Conservation (phyloP, 2,113 vertebrate genomes). For the Tringa solitaria region DNA sequence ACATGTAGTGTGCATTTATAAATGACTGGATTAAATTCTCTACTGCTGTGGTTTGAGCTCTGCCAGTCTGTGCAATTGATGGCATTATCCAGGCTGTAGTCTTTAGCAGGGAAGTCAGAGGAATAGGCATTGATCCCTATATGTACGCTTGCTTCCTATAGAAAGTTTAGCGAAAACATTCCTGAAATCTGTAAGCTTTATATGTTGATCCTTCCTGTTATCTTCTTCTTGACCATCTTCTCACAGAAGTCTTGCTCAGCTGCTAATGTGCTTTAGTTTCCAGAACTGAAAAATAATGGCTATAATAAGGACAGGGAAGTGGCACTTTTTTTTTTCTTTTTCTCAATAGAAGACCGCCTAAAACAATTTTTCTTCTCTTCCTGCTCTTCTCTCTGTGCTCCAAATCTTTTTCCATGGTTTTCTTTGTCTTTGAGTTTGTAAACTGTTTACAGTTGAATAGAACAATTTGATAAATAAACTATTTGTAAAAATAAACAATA, state of each 20-base stretch:
- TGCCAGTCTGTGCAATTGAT: not conserved
- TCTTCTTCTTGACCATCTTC: not conserved
- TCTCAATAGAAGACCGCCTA: not conserved
- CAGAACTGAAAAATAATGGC: not conserved
- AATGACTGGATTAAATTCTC: not conserved
- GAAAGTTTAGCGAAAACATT: not conserved
- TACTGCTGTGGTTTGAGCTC: not conserved
- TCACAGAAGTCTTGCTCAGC: not conserved
- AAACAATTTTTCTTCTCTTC: not conserved
- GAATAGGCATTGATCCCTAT: not conserved
- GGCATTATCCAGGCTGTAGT: not conserved
- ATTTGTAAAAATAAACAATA: not conserved
- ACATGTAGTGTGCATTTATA: not conserved
- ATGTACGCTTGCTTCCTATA: rapidly evolving
- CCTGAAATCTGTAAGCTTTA: not conserved
- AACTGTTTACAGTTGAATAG: not conserved
- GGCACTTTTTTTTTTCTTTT: too few relatives aligned
- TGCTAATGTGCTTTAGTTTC: not conserved
- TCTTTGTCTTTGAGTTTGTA: not conserved
- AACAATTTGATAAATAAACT: not conserved
- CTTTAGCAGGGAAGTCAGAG: not conserved
- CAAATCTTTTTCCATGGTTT: not conserved
- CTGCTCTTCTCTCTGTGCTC: not conserved
- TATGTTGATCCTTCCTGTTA: not conserved
- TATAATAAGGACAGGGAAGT: not conserved